Conservation (phyloP, 1,140 invertebrate species). For the Pantala flavescens region DNA sequence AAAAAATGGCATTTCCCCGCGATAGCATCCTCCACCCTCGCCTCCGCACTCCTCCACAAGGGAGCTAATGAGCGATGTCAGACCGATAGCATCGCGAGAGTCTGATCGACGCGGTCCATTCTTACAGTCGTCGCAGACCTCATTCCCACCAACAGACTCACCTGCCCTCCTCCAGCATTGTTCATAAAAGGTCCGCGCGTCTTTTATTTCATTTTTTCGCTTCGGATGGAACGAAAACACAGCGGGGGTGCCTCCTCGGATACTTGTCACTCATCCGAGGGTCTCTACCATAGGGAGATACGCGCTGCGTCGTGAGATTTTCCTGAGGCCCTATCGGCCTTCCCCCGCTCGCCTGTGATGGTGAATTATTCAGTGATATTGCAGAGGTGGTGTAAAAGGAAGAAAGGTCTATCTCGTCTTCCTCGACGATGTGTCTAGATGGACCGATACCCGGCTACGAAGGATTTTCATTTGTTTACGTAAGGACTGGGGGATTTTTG, state of each 20-base stretch:
- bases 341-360: neutral
- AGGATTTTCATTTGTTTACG: too few relatives aligned
- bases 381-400: neutral
- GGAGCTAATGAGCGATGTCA: neutral
- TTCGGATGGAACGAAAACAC: neutral
- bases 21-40: too few relatives aligned
- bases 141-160: neutral
- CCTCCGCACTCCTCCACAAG: neutral
- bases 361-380: neutral
- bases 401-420: neutral
- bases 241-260: constrained; percentile 2
- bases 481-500: too few relatives aligned
- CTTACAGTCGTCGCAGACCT: too few relatives aligned
- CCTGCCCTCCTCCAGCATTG: neutral
- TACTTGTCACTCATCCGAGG: constrained; percentile 4
- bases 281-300: neutral
- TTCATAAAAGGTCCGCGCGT: neutral
- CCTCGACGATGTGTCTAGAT: too few relatives aligned
- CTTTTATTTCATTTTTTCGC: neutral
- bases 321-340: neutral
- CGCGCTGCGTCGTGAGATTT: neutral
- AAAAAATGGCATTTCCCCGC: too few relatives aligned
- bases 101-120: neutral
- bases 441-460: too few relatives aligned
- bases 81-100: neutral